Evolutionary conservation across 2,113 vertebrate genomes (phyloP).

Genomic region (Myocastor coypus): DNA sequence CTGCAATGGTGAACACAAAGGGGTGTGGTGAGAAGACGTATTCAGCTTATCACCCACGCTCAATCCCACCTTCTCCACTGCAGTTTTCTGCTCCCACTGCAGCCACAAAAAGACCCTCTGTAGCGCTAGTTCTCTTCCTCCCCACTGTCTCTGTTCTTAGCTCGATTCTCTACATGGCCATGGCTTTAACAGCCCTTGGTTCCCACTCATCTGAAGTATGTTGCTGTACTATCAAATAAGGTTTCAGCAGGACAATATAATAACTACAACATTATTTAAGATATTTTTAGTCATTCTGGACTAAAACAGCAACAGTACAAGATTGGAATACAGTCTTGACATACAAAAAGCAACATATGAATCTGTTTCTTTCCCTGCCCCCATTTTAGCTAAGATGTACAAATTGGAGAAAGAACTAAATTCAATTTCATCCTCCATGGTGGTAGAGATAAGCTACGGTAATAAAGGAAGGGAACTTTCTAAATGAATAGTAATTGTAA

Average conservation of each 20-base stretch:
- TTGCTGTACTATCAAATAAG: conserved; percentile 31
- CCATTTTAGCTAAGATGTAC: neutral
- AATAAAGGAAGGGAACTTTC: neutral
- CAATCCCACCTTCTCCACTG: neutral
- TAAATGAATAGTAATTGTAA: neutral
- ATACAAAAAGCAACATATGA: neutral
- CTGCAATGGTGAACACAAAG: neutral
- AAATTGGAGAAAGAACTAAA: neutral
- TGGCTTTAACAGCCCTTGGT: neutral
- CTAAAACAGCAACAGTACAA: neutral
- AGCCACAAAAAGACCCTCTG: neutral
- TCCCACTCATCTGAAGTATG: neutral
- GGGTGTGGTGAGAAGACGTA: neutral
- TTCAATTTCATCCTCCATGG: neutral
- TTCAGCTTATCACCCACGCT: neutral
- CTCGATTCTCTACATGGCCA: neutral
- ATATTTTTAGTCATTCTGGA: neutral
- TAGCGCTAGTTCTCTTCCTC: neutral
- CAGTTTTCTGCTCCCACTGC: neutral
- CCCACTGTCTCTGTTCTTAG: neutral
- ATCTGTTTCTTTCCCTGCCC: neutral
- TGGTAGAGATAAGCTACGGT: neutral
- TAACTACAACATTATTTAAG: conserved; percentile 24
- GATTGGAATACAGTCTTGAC: conserved; percentile 12
- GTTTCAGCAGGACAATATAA: neutral